Evolutionary conservation across 2,888 invertebrate genomes (phyloP).

Genomic region (Ophraella communa): DNA sequence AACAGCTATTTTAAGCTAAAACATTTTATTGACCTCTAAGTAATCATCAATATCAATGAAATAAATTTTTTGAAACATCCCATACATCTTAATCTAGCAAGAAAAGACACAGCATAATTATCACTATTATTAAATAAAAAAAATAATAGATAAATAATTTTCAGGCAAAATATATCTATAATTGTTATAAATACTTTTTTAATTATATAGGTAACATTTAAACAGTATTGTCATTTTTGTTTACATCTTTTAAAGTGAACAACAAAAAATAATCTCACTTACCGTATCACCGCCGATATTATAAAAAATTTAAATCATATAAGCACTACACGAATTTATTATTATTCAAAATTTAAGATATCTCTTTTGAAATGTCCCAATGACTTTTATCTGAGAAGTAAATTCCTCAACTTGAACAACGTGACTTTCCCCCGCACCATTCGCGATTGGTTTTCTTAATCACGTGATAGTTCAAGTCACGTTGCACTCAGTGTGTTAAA

Average conservation of each 20-base stretch:
- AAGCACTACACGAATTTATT: background rate
- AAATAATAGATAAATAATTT: too few species aligned
- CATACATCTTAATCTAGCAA: too few species aligned
- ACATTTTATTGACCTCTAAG: too few species aligned
- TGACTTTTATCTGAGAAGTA: background rate
- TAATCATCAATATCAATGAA: too few species aligned
- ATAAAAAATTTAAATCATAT: background rate
- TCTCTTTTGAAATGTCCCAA: background rate
- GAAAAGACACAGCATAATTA: too few species aligned
- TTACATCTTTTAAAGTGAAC: background rate
- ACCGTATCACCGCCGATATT: background rate
- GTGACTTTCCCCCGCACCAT: conserved; percentile 44
- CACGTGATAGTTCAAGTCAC: conserved; percentile 51
- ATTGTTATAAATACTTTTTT: background rate
- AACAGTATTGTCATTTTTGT: background rate
- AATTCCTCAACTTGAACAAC: conserved; percentile 47
- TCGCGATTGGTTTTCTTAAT: conserved; percentile 47
- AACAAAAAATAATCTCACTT: background rate
- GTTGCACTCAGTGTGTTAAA: conserved; percentile 49
- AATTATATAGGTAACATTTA: too few species aligned
- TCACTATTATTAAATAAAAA: too few species aligned
- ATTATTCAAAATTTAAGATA: conserved; percentile 6
- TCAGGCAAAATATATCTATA: too few species aligned
- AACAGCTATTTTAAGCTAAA: too few species aligned
- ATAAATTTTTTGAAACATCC: too few species aligned